These are phyloP conservation scores for Synanthedon myopaeformis DNA, from an alignment of 2,888 invertebrate species.

Conservation along the genomic window DNA sequence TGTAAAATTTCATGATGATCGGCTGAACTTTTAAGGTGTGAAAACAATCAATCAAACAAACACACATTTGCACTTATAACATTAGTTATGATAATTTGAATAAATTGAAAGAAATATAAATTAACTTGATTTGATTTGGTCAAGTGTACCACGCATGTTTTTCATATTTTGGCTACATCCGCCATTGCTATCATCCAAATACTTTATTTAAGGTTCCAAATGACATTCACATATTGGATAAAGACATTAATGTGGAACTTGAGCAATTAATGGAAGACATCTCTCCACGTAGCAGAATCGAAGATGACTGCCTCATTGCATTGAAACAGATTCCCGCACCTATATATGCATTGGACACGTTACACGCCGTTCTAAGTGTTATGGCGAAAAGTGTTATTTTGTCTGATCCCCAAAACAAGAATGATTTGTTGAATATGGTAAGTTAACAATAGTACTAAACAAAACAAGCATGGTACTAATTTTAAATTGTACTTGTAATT, in stretches of 20 bases:
- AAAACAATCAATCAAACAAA: too few species aligned
- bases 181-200: not conserved
- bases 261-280: conserved; percentile 30
- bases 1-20: too few species aligned
- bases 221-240: conserved; percentile 29
- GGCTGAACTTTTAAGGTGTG: too few species aligned
- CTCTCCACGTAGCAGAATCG: conserved; percentile 4
- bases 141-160: too few species aligned
- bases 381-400: conserved; percentile 38
- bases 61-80: too few species aligned
- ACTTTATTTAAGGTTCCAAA: conserved; percentile 22
- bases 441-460: too few species aligned
- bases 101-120: too few species aligned
- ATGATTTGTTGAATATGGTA: conserved; percentile 38
- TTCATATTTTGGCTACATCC: too few species aligned
- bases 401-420: conserved; percentile 20
- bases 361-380: conserved; percentile 34
- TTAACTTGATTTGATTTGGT: too few species aligned
- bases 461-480: not conserved
- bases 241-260: conserved; percentile 35
- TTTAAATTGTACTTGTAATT: not conserved
- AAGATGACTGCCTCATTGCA: conserved; percentile 34
- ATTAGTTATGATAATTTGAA: too few species aligned
- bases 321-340: conserved; percentile 53
- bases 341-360: conserved; percentile 43